Evolutionary conservation across 2,888 invertebrate genomes (phyloP).

Genomic region (Agrotis clavis): DNA sequence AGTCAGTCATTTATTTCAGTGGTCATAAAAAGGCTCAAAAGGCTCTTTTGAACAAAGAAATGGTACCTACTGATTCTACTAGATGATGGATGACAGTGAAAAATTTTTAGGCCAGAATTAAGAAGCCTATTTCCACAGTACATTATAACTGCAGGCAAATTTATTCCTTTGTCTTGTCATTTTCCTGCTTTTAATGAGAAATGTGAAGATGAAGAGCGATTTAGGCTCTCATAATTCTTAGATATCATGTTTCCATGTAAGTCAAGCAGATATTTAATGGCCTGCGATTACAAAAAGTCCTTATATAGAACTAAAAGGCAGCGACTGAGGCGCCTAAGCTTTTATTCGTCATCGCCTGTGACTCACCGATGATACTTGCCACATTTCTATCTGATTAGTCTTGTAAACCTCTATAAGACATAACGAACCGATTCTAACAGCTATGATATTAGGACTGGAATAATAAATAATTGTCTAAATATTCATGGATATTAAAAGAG

Average conservation of each 20-base stretch:
- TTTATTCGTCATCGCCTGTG: conserved; percentile 56
- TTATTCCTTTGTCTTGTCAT: background rate
- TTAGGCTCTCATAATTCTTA: conserved; percentile 6
- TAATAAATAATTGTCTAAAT: background rate
- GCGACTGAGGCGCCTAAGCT: conserved; percentile 36
- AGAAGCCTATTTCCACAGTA: background rate
- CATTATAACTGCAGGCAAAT: background rate
- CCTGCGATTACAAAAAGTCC: conserved; percentile 36
- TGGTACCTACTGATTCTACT: too few species aligned
- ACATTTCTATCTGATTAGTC: conserved; percentile 54
- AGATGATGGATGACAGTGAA: too few species aligned
- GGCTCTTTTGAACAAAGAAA: too few species aligned
- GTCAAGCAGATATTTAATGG: conserved; percentile 15
- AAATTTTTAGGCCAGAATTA: background rate
- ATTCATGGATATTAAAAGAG: conserved; percentile 2
- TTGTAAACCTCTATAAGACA: conserved; percentile 24
- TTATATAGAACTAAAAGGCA: conserved; percentile 41
- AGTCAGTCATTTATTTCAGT: too few species aligned
- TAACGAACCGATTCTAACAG: conserved; percentile 18
- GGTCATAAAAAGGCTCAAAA: too few species aligned
- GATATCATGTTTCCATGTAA: conserved; percentile 30
- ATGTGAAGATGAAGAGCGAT: background rate
- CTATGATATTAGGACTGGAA: conserved; percentile 4
- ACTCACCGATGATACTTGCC: conserved; percentile 40
- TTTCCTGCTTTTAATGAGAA: background rate